Percentiles rank a stretch among this genome's conserved stretches.
Evolutionary conservation across 2,888 invertebrate genomes (phyloP).

Genomic region (Eupithecia centaureata): DNA sequence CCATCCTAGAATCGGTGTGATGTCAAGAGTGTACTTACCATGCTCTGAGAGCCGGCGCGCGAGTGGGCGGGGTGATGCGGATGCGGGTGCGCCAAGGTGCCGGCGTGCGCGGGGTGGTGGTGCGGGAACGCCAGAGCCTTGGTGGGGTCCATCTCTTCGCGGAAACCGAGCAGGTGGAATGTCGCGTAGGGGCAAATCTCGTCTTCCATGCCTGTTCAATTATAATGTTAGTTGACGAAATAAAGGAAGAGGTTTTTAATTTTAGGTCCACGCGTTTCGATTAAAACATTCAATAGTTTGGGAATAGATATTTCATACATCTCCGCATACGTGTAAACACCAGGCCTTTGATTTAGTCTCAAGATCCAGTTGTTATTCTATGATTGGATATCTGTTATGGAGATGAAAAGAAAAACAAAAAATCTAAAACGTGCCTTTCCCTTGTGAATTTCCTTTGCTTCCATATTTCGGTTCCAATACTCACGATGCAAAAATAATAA

Average conservation of each 20-base stretch:
- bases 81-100: slow-evolving; percentile 91
- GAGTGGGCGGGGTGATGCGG: slow-evolving; percentile 90
- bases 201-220: slow-evolving; percentile 93
- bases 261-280: background rate
- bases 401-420: background rate
- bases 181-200: slow-evolving; percentile 99
- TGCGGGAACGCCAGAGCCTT: slow-evolving; percentile 94
- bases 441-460: background rate
- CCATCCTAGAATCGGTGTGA: background rate
- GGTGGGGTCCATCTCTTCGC: slow-evolving; percentile 97
- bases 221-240: background rate
- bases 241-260: background rate
- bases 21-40: slow-evolving; percentile 81
- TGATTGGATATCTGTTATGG: no score
- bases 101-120: slow-evolving; percentile 91
- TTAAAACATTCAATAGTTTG: no score
- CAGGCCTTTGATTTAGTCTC: no score
- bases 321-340: no score
- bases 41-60: slow-evolving; percentile 94
- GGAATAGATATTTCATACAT: no score
- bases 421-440: background rate
- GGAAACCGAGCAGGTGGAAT: slow-evolving; percentile 97
- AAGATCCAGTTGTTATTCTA: background rate
- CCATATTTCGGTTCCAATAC: background rate
- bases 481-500: slow-evolving; percentile 29